Conservation (phyloP, 2,113 vertebrate genomes). For the Otocyon megalotis region DNA sequence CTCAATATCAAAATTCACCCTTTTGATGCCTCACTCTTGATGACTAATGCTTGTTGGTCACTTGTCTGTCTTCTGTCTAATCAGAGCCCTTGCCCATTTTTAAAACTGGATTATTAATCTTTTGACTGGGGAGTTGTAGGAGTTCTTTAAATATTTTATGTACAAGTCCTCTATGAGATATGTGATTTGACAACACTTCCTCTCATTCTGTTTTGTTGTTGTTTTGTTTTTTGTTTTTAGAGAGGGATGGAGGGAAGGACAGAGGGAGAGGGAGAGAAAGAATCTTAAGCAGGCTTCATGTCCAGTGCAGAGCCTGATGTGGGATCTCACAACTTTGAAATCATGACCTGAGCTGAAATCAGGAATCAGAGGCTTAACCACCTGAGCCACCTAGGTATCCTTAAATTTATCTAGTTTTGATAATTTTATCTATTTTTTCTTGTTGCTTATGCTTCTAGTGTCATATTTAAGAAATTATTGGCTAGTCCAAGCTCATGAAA, state of each 20-base stretch:
- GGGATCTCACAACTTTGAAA: not conserved
- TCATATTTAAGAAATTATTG: constrained; percentile 4
- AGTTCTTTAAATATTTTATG: not conserved
- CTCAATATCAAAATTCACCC: constrained; percentile 15
- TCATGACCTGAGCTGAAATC: not conserved
- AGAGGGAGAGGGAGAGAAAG: not conserved
- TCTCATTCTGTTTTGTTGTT: not conserved
- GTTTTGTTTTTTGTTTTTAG: too few species aligned
- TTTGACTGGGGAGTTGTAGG: not conserved
- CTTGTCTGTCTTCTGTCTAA: not conserved
- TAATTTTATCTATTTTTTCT: not conserved
- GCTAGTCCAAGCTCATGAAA: not conserved
- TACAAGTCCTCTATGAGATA: not conserved
- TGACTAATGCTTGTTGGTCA: not conserved
- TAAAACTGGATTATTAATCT: not conserved
- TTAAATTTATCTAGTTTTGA: not conserved
- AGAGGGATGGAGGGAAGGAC: not conserved
- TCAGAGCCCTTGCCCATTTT: not conserved
- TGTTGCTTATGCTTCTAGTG: not conserved
- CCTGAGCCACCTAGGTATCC: not conserved
- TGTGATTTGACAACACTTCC: not conserved
- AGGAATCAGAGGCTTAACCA: not conserved
- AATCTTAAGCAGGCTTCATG: not conserved
- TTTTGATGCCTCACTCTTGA: not conserved
- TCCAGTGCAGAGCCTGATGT: not conserved